phyloP scores from a whole-genome alignment of 1,140 invertebrate species.

The Nasonia giraulti region DNA sequence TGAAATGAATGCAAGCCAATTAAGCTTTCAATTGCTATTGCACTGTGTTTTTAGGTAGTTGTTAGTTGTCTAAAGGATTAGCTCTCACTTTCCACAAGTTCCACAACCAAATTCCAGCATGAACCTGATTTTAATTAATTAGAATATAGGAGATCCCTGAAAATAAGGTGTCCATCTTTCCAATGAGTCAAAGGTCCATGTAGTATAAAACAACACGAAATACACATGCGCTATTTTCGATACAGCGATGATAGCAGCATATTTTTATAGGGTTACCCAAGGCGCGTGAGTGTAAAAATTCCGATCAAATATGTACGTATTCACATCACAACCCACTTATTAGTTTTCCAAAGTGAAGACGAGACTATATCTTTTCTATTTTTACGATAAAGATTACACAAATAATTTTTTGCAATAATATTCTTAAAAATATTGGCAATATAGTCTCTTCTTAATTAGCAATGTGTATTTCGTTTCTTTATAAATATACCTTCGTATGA shows the following conservation, averaged over 20 bases:
- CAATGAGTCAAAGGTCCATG: slow-evolving; percentile 4
- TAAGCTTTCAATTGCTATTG: slow-evolving; percentile 8
- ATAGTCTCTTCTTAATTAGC: slow-evolving; percentile 28
- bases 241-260: neutral
- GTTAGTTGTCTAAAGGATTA: slow-evolving; percentile 54
- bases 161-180: slow-evolving; percentile 32
- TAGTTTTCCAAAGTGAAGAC: neutral
- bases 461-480: slow-evolving; percentile 42
- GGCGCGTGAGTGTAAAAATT: neutral
- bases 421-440: neutral
- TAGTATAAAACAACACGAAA: slow-evolving; percentile 19
- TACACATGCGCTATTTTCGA: slow-evolving; percentile 21
- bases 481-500: slow-evolving; percentile 70
- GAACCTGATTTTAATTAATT: slow-evolving; percentile 43
- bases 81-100: slow-evolving; percentile 55
- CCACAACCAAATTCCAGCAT: slow-evolving; percentile 53
- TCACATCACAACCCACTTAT: neutral
- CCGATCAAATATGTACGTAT: neutral
- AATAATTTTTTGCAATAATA: neutral
- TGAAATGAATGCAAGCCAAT: neutral
- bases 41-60: slow-evolving; percentile 27
- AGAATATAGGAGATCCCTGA: slow-evolving; percentile 33
- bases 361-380: too few species aligned
- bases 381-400: too few species aligned
- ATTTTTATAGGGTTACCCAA: slow-evolving; percentile 8